Evolutionary conservation across 2,797 vertebrate species (phyloP).

Genomic region (Sebastes variabilis): DNA sequence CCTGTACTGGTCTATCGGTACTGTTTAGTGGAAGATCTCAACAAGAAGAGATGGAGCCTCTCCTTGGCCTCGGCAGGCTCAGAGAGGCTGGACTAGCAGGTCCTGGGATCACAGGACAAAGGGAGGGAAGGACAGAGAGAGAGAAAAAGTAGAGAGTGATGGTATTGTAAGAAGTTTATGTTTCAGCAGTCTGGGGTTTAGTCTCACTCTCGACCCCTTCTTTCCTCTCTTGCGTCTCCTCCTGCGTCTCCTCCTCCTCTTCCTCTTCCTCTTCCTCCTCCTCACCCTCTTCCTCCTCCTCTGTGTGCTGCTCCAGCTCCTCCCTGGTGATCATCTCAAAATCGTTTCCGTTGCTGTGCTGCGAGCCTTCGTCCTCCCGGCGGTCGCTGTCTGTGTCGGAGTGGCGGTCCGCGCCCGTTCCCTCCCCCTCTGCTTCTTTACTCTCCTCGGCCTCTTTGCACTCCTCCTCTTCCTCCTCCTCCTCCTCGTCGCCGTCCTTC

Average conservation of each 20-base stretch:
- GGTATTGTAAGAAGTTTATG: constrained; percentile 83
- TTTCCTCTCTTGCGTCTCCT: constrained; percentile 80
- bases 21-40: constrained; percentile 80
- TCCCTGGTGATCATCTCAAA: constrained; percentile 99
- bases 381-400: constrained; percentile 98
- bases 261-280: constrained; percentile 83
- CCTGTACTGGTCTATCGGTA: constrained; percentile 56
- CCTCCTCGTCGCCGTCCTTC: constrained; percentile 85
- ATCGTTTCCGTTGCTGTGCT: constrained; percentile 99
- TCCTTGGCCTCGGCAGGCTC: constrained; percentile 30
- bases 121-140: constrained; percentile 33
- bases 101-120: constrained; percentile 69
- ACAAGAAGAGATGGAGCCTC: constrained; percentile 84
- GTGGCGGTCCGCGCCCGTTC: constrained; percentile 83
- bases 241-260: constrained; percentile 64
- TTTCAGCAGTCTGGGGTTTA: constrained; percentile 87
- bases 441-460: constrained; percentile 72
- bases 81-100: constrained; percentile 58
- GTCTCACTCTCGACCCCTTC: constrained; percentile 71
- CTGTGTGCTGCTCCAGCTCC: constrained; percentile 98
- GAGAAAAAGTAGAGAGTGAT: constrained; percentile 44
- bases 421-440: constrained; percentile 78
- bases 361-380: constrained; percentile 94
- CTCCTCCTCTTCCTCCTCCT: constrained; percentile 81
- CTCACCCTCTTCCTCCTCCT: constrained; percentile 88